phyloP scores from a whole-genome alignment of 2,113 vertebrate species.

The Neodon shergylaensis region DNA sequence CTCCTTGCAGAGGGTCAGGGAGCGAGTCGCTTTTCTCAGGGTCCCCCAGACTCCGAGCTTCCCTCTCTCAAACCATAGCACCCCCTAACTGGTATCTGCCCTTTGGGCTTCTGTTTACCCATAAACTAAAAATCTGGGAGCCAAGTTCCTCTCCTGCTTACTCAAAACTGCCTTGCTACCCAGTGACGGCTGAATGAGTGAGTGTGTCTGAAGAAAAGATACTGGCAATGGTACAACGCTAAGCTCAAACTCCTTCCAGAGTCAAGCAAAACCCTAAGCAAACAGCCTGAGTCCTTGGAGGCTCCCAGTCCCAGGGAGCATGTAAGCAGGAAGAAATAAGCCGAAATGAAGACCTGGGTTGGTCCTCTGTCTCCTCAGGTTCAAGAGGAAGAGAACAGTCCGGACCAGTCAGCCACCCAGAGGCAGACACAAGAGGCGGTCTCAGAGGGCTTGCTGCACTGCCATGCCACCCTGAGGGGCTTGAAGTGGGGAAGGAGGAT shows the following conservation, averaged over 20 bases:
- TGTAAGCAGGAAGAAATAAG: not conserved
- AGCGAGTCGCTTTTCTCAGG: not conserved
- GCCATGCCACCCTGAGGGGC: not conserved
- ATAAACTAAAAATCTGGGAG: not conserved
- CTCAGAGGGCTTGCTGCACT: not conserved
- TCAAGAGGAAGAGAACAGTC: not conserved
- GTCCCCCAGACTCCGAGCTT: not conserved
- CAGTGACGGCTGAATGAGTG: no score
- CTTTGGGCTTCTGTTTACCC: not conserved
- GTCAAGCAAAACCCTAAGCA: not conserved
- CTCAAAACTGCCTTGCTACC: not conserved
- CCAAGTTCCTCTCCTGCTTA: not conserved
- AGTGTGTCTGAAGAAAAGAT: not conserved
- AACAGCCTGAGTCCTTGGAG: not conserved
- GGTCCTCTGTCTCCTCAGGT: not conserved
- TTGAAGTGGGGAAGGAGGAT: not conserved
- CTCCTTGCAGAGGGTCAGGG: fast-evolving
- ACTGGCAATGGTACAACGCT: not conserved
- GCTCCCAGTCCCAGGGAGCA: not conserved
- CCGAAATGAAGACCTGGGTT: not conserved
- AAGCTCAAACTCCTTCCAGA: not conserved
- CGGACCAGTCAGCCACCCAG: not conserved
- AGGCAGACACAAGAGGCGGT: not conserved
- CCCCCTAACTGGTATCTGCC: not conserved
- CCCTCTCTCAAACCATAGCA: not conserved